Evolutionary conservation across 2,888 invertebrate species (phyloP).

Genomic region (Graphium colonna): DNA sequence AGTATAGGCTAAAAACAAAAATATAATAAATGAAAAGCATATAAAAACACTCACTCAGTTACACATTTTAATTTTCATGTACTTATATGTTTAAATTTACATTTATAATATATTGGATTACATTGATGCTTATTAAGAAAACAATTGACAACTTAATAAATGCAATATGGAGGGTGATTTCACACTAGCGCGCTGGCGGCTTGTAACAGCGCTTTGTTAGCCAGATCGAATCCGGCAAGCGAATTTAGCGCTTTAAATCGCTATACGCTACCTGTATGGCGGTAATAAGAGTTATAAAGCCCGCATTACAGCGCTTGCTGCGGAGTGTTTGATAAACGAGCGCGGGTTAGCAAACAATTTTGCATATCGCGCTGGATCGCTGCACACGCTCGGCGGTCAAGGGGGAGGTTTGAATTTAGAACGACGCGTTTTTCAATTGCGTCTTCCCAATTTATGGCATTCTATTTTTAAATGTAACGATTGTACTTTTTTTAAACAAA

Average conservation of each 20-base stretch:
- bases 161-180: constrained; percentile 11
- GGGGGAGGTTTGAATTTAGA: constrained; percentile 20
- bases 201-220: constrained; percentile 12
- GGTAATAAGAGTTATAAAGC: constrained; percentile 22
- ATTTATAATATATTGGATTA: neutral
- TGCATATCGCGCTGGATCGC: constrained; percentile 36
- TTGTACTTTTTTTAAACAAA: neutral
- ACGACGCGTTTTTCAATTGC: constrained; percentile 12
- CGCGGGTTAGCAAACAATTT: constrained; percentile 37
- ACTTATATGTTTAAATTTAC: no score
- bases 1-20: no score
- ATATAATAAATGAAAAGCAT: no score
- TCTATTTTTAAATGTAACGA: neutral
- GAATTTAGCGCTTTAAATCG: constrained; percentile 5
- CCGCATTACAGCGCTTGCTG: constrained; percentile 19
- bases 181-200: constrained; percentile 6
- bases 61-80: no score
- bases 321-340: constrained; percentile 33
- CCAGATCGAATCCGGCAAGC: constrained; percentile 15
- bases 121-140: neutral
- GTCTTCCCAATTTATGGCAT: constrained; percentile 5
- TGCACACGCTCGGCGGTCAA: constrained; percentile 20
- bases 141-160: constrained; percentile 18
- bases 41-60: no score
- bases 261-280: neutral